Base-by-base conservation (phyloP, 2,113 vertebrate species). In the Petaurus breviceps region DNA sequence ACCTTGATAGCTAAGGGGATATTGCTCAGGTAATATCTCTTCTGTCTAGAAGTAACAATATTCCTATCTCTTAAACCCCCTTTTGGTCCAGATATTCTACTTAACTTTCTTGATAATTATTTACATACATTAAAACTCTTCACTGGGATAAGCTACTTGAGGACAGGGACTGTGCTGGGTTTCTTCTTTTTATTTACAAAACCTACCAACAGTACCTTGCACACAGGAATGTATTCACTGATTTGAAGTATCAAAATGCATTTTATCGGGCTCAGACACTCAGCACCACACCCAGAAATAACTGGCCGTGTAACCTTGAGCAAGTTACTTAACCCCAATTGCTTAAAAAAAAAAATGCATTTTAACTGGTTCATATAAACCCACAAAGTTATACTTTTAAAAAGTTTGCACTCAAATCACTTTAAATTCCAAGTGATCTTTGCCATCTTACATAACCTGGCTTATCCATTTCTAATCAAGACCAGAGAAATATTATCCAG, bases 401-500 rank as follows among this genome's bases (percentile, higher is more conserved):
- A 97, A 95, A 91, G 61, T 92, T 91, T 16, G 91, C 26, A 89
- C 90, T 46, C 43, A 94, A 89, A 95, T 97, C 46, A 94, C 95
- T 95, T 95, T 93, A 51, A 95, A 94, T 96, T 97, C 92, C 92
- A 93, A 94, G n/a, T 95, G 51, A 98, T 93, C 97, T 92, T 93
- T 93, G 6, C 54, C 97, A 96, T 97, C 96, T 97, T 95, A 93
- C 96, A 92, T 95, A 97, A 97, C 96, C 90, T 28, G 89, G 51
- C 97, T 96, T 96, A 96, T 93, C 95, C 90, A 97, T 97, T 97
- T 96, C 89, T 96, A 96, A 93, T 94, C 68, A 92, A 91, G 55
- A 96, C 77, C 96, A 96, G 96, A 96, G 96, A 95, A 97, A 95
- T 97, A 96, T 51, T 95, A 94, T 96, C 22, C 53, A 95, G 97